Base-by-base conservation (phyloP, 2,888 invertebrate genomes). In the Ophioninae sp. region DNA sequence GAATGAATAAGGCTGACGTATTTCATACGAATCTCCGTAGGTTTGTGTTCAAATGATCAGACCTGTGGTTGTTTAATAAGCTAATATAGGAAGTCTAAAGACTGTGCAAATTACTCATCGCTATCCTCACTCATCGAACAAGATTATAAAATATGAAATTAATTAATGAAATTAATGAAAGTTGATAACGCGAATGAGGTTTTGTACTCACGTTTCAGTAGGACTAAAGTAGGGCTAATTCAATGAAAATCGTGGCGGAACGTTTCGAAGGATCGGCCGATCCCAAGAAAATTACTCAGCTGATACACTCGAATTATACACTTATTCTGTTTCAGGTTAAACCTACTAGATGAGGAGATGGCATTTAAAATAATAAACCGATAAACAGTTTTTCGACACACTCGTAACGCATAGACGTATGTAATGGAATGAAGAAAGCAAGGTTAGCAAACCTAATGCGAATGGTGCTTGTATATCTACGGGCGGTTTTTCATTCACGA, bases 131-230 rank as follows among this genome's bases (percentile, higher is more conserved):
- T 7, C 50, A 6, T 50, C 13, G 44, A 17, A 20, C 13, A 50
- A 21, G 8, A 23, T 23, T 21, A 17, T 23, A 3, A 10, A 7
- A 44, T 44, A 44, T 7, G 2, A 13, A 0, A 13, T 13, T 0
- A 13, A 23, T 7, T 7, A 50, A 68, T 21, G 1, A 23, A 20
- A n/a, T n/a, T 17, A 23, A 44, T 10, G 10, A 68, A 44, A 67
- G 17, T 23, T 7, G 17, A 68, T 68, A 44, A 2, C 10, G 17
- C 7, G 23, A 68, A 17, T 44, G 21, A 44, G 2, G 10, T 44
- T 62, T 50, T 23, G 68, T 68, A 23, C 50, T 68, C n/a, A 68
- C 50, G 68, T 68, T 23, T 23, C 68, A 13, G 21, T 23, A 21
- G 50, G 23, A 23, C 50, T 5, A 1, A 50, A 17, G 23, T 23